phyloP scores from a whole-genome alignment of 2,113 vertebrate genomes.

The Protomyctophum bolini region DNA sequence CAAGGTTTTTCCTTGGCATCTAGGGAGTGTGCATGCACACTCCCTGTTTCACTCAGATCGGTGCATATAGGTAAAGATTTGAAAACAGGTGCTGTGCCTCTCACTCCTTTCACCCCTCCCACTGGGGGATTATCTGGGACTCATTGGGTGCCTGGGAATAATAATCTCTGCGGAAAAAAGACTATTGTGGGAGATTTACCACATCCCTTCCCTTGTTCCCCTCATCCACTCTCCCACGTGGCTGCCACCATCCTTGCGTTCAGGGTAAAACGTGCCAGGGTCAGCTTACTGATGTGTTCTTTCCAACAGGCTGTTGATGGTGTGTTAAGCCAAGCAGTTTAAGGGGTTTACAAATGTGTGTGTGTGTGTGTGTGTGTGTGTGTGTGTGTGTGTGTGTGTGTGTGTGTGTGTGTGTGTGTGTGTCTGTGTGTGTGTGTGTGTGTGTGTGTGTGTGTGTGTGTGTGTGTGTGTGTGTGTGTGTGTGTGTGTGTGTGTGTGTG shows the following conservation, averaged over 20 bases:
- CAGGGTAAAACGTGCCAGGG: conserved; percentile 24
- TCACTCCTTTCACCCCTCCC: conserved; percentile 4
- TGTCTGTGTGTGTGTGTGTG: background rate
- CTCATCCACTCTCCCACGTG: conserved; percentile 48
- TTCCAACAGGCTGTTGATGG: background rate
- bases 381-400: conserved; percentile 1
- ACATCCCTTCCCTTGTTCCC: conserved; percentile 48
- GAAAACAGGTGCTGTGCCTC: conserved; percentile 43
- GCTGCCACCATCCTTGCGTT: conserved; percentile 43
- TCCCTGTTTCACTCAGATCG: no score
- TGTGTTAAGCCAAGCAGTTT: conserved; percentile 25
- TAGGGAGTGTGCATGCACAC: no score
- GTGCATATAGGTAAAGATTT: no score
- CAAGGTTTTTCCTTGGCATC: no score
- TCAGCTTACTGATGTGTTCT: conserved; percentile 18
- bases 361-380: conserved; percentile 4
- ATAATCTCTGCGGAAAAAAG: conserved; percentile 64
- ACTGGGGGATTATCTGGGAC: conserved; percentile 71
- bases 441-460: background rate
- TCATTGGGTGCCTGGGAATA: conserved; percentile 61
- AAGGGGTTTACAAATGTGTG: conserved; percentile 15
- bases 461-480: no score
- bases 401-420: background rate
- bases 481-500: background rate
- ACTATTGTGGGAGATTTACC: conserved; percentile 64